Percentiles rank a stretch among this genome's conserved stretches.
These are phyloP conservation scores for cat (Felis catus) DNA, from an alignment of 2,113 vertebrate species.

Conservation along the genomic window DNA sequence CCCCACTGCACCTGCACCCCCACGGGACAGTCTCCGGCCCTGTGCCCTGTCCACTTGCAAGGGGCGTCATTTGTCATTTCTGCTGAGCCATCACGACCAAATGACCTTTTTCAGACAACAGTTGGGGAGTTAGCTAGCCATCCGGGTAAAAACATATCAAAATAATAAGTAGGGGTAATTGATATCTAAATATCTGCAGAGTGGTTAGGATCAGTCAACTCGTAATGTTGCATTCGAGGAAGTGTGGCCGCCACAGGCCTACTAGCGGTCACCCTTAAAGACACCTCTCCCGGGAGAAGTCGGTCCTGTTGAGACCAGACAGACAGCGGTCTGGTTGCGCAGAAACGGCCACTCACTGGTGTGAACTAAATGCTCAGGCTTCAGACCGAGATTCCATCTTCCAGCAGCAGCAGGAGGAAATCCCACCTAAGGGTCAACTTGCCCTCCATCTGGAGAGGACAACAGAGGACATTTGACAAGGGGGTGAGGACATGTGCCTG, in stretches of 20 bases:
- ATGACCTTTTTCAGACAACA: neutral
- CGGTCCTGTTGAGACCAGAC: neutral
- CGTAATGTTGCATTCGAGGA: neutral
- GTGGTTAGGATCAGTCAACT: neutral
- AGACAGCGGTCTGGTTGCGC: no score
- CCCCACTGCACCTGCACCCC: rapidly evolving
- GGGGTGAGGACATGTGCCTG: neutral
- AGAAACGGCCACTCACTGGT: no score
- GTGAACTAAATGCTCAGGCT: neutral
- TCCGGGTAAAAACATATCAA: neutral
- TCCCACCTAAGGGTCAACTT: no score
- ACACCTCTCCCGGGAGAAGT: neutral
- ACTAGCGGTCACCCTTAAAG: neutral
- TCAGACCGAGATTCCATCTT: neutral
- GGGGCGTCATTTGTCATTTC: rapidly evolving
- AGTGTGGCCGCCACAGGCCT: neutral
- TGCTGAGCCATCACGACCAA: neutral
- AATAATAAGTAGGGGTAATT: neutral
- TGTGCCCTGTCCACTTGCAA: rapidly evolving
- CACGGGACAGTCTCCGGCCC: rapidly evolving
- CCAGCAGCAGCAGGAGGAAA: neutral
- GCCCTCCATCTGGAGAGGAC: neutral
- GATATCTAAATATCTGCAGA: neutral
- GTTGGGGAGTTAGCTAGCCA: neutral
- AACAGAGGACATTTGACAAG: neutral